Conservation (phyloP, 2,113 vertebrate genomes). For the Eulemur macaco region DNA sequence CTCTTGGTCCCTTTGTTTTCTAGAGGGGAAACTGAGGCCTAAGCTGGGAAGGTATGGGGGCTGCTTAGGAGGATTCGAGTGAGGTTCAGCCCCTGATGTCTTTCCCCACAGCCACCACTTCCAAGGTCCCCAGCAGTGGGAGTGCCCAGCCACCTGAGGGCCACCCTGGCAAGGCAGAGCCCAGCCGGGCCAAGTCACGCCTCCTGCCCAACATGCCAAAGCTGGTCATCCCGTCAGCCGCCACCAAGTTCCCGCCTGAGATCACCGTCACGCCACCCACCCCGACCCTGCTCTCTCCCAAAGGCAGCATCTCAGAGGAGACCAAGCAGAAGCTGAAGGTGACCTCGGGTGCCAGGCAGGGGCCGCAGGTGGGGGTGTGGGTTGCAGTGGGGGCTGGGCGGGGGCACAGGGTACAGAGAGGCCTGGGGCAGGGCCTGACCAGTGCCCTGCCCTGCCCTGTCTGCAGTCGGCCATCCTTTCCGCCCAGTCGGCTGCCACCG, state of each 20-base stretch:
- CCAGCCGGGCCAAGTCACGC: constrained; percentile 90
- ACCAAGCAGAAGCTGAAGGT: constrained; percentile 99
- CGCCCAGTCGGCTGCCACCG: constrained; percentile 97
- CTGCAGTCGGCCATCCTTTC: constrained; percentile 96
- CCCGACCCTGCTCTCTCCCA: constrained; percentile 97
- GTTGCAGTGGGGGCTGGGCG: neutral
- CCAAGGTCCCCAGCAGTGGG: constrained; percentile 83
- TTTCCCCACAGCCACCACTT: constrained; percentile 82
- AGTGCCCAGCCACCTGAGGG: constrained; percentile 80
- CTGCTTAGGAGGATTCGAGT: neutral
- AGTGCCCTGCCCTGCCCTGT: neutral
- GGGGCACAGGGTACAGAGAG: neutral
- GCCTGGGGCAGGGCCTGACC: neutral
- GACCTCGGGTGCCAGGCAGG: neutral
- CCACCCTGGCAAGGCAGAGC: constrained; percentile 88
- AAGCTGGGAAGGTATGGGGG: neutral
- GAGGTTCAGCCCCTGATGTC: neutral
- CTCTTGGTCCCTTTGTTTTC: neutral
- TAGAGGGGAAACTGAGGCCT: neutral
- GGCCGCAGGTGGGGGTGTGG: neutral
- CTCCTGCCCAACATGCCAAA: constrained; percentile 96
- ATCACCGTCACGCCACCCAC: constrained; percentile 99
- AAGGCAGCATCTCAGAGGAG: constrained; percentile 99
- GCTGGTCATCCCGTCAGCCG: constrained; percentile 95
- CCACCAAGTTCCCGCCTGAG: constrained; percentile 97